Base-by-base conservation (phyloP, 92 coral and sea anemone genomes). In the Umimayanthus chanpuru region DNA sequence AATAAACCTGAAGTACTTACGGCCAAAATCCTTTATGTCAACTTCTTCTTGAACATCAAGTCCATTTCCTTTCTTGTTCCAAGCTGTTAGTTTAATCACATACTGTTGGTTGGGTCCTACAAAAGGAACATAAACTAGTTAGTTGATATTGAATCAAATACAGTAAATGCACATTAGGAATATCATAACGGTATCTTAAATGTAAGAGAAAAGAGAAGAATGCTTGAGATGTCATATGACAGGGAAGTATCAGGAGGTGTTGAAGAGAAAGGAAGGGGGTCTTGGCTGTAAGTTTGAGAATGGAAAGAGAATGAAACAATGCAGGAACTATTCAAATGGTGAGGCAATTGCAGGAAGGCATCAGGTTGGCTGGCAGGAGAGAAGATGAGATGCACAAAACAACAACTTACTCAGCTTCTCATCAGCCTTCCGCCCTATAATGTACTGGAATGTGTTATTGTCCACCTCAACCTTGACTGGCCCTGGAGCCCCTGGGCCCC, bases 401-500 rank as follows among this genome's bases (percentile, higher is more conserved):
- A 5, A 14, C n/a, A n/a, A 92, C 97, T 92, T 88, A 94, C 97
- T 85, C 44, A 95, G 81, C 39, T 87, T 86, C 74, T 86, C 90
- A 71, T 81, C 56, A 29, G 90, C 88, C 32, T 81, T 67, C 61
- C 86, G 85, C 67, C 76, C 70, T 18, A 94, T 89, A 65, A 95
- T 93, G 28, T 85, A 85, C 49, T 82, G 73, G 43, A 92, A 90
- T 39, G 88, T 71, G 26, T 82, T 82, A 6, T 93, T 88, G 74
- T 85, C 84, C 85, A 93, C 78, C 9, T 20, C 20, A 6, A 36
- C 49, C 55, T 75, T 55, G 3, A 75, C 44, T 30, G 82, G 89
- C 53, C 79, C 94, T 18, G 99, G 99, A 0, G 80, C 86, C 25
- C 93, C 93, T 79, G 90, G 91, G 20, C 99, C 99, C 88, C 95